Conservation (phyloP, 2,888 invertebrate species). For the Phyllotreta cruciferae region DNA sequence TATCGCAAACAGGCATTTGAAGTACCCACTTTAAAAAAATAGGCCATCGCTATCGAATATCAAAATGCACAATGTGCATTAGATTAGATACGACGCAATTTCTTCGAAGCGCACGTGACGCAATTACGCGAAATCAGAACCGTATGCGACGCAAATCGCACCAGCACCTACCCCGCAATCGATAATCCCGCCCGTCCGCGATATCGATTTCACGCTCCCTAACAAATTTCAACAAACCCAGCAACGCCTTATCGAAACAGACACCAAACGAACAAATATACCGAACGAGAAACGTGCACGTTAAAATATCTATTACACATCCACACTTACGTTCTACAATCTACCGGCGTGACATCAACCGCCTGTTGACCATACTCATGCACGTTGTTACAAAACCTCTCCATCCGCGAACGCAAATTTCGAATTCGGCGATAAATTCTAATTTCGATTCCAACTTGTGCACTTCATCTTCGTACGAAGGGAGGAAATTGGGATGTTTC, state of each 20-base stretch:
- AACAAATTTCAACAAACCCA: not conserved
- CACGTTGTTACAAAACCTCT: slow-evolving; percentile 27
- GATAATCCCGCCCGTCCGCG: not conserved
- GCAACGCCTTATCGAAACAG: not conserved
- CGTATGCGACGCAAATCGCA: no score
- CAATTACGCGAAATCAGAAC: not conserved
- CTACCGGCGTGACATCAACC: slow-evolving; percentile 30
- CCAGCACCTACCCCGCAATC: not conserved
- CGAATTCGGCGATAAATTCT: not conserved
- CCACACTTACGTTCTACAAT: slow-evolving; percentile 22
- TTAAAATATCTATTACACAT: slow-evolving; percentile 23
- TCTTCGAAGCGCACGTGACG: not conserved
- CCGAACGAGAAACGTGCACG: not conserved
- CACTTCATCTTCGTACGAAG: not conserved
- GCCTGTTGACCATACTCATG: slow-evolving; percentile 40
- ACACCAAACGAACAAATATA: slow-evolving; percentile 14
- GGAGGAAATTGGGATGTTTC: not conserved
- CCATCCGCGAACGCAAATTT: slow-evolving; percentile 15
- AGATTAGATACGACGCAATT: not conserved
- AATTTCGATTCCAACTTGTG: no score
- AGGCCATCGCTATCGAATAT: not conserved
- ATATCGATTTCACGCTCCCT: slow-evolving; percentile 1
- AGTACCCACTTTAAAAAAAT: not conserved
- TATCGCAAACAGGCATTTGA: no score
- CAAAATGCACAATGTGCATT: not conserved